Base-by-base conservation (phyloP, 2,113 vertebrate genomes). In the Setophaga kirtlandii region DNA sequence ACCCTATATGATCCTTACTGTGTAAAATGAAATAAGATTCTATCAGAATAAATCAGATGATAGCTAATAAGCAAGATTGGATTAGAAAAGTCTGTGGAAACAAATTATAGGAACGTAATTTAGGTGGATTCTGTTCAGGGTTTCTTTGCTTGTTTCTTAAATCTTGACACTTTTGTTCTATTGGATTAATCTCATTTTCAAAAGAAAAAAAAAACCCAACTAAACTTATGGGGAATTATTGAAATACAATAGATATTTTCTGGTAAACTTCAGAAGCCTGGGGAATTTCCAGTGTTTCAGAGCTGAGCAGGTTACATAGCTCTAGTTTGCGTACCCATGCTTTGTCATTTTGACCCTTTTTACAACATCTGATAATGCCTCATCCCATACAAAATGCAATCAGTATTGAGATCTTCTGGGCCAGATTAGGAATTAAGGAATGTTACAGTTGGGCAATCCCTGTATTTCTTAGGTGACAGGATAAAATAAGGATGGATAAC, bases 281-380 rank as follows among this genome's bases (percentile, higher is more conserved):
- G 62, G 87, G 89, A 73, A 64, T 89, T 92, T 73, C 95, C 89
- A 91, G 87, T 44, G 24, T 67, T 68, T 89, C 65, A 39, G 53
- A 65, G 47, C 44, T 53, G 44, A 55, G 52, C 7, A 64, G 62
- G n/a, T 85, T 69, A 68, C 42, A 4, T 15, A 68, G 53, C 41
- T 81, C 47, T 74, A 31, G 22, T 74, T 59, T 80, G 22, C 3
- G 0, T 46, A 69, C 2, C 62, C 41, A 27, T 10, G 77, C 64
- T 92, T 93, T 87, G 80, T 89, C 89, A 87, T 2, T 65, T 24
- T 44, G 35, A 80, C 35, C 6, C 52, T 87, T 95, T 80, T 82
- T 59, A 82, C 39, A 67, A 15, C 37, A 73, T 49, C 80, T 62
- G 58, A 41, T 83, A 74, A 83, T 28, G 47, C 42, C 50, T 81